These are phyloP conservation scores for Phrynosoma platyrhinos DNA, from an alignment of 2,113 vertebrate genomes.

Conservation along the genomic window DNA sequence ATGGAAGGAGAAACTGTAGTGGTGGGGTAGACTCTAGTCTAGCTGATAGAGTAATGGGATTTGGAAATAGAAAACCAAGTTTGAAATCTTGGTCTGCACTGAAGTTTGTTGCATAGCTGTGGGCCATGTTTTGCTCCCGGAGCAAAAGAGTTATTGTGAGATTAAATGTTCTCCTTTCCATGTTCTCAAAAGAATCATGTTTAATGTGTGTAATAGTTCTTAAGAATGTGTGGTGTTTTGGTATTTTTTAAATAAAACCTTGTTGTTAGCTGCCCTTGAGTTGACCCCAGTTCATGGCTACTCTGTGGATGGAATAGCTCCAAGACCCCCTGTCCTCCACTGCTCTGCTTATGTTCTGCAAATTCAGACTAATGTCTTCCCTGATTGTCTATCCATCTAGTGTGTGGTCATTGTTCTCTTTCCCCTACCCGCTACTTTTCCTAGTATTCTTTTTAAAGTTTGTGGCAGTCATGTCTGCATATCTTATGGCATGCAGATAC, in stretches of 20 bases:
- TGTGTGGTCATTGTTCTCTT: no score
- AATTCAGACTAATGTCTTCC: no score
- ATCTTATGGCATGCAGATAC: neutral
- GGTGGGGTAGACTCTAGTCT: neutral
- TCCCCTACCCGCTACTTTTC: no score
- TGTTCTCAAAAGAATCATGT: neutral
- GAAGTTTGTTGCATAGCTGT: neutral
- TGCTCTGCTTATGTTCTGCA: no score
- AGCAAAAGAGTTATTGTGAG: neutral
- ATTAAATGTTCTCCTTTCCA: neutral
- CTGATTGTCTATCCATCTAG: no score
- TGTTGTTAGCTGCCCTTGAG: neutral
- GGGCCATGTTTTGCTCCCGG: neutral
- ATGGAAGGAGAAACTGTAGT: neutral
- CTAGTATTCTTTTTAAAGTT: neutral
- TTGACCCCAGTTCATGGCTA: no score
- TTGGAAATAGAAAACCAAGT: neutral
- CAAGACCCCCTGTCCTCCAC: no score
- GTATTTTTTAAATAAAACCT: neutral
- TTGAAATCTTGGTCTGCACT: neutral
- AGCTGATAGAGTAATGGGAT: neutral
- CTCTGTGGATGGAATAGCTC: no score
- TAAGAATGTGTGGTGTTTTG: slow-evolving; percentile 22
- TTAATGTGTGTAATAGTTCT: neutral
- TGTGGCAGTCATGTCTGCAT: slow-evolving; percentile 21